Evolutionary conservation across 2,797 vertebrate genomes (phyloP).

Genomic region (Kryptolebias ocellatus): DNA sequence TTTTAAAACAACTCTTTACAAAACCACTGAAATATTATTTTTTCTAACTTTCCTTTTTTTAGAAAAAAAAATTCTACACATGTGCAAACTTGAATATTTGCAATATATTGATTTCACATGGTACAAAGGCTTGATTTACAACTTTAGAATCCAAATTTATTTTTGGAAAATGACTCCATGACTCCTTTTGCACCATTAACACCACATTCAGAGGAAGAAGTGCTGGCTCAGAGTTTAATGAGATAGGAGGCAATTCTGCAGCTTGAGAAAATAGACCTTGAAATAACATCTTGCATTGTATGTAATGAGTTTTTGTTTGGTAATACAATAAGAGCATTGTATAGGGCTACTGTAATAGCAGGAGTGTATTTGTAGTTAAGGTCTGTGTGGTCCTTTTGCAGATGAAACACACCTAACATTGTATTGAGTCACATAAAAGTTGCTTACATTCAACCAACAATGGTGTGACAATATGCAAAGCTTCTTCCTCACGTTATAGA

Average conservation of each 20-base stretch:
- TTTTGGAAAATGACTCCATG: no score
- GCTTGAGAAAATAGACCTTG: background rate
- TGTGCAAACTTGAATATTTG: no score
- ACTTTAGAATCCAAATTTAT: background rate
- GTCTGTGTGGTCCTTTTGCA: constrained; percentile 17
- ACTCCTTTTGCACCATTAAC: background rate
- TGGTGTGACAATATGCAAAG: constrained; percentile 26
- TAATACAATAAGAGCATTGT: constrained; percentile 4
- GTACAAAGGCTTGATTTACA: background rate
- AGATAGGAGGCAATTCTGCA: background rate
- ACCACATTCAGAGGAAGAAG: background rate
- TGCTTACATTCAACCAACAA: constrained; percentile 32
- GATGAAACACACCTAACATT: constrained; percentile 12
- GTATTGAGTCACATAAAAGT: constrained; percentile 11
- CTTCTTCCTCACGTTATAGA: constrained; percentile 46
- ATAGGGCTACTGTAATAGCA: background rate
- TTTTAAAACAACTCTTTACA: no score
- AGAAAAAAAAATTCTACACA: no score
- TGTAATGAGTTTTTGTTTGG: constrained; percentile 7
- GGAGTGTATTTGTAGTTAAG: background rate
- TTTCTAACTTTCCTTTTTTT: background rate
- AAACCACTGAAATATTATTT: background rate
- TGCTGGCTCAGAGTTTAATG: background rate
- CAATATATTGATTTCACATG: background rate
- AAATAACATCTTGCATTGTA: background rate